Conservation (phyloP, 2,113 vertebrate species). For the Barnardius zonarius region DNA sequence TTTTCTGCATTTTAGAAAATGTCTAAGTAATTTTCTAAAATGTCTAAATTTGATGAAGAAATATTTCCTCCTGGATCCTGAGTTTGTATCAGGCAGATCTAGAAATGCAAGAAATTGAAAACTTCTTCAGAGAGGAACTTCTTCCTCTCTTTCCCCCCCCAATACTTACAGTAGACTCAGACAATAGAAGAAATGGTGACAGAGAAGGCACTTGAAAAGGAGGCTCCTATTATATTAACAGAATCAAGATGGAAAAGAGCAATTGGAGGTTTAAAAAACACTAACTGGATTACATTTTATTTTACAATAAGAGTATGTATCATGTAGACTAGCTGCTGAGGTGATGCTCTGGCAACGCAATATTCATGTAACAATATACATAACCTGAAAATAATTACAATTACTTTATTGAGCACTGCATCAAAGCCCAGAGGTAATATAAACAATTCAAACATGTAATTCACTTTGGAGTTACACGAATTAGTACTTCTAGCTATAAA, state of each 20-base stretch:
- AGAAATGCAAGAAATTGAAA: not conserved
- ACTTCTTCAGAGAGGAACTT: not conserved
- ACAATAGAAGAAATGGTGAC: not conserved
- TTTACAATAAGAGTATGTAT: not conserved
- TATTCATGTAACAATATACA: not conserved
- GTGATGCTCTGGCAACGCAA: not conserved
- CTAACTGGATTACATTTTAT: not conserved
- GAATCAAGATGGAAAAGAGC: not conserved
- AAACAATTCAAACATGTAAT: not conserved
- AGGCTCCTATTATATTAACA: not conserved
- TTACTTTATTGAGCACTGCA: not conserved
- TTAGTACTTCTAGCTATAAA: not conserved
- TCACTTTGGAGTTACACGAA: not conserved
- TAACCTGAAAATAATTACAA: conserved; percentile 8
- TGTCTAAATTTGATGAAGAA: not conserved
- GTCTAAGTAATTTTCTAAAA: not conserved
- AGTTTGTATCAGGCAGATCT: not conserved
- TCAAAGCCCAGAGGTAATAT: not conserved
- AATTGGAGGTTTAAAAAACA: not conserved
- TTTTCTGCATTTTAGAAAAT: not conserved
- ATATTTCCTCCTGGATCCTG: not conserved
- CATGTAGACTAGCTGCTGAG: not conserved
- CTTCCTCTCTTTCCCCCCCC: not conserved
- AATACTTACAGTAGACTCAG: not conserved
- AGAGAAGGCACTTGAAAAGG: not conserved